Evolutionary conservation across 2,888 invertebrate species (phyloP).

Genomic region (Lacanobia oleracea): DNA sequence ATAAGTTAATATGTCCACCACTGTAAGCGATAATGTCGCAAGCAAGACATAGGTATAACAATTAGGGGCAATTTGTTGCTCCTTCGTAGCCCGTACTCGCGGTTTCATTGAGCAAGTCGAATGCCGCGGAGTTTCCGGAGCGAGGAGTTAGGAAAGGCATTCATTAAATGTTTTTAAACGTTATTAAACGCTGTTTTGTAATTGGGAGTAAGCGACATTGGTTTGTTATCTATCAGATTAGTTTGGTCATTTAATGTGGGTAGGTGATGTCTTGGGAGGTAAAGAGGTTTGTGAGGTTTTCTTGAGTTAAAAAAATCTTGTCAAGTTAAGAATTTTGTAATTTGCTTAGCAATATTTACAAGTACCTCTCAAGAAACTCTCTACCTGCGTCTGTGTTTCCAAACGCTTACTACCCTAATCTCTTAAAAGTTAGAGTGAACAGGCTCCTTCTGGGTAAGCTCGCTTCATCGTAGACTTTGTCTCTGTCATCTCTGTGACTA

Average conservation of each 20-base stretch:
- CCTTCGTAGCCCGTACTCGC: conserved; percentile 23
- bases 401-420: no score
- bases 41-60: conserved; percentile 59
- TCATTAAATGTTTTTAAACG: conserved; percentile 45
- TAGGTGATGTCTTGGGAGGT: no score
- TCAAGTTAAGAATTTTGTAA: no score
- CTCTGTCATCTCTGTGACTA: no score
- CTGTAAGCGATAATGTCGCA: conserved; percentile 54
- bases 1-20: conserved; percentile 45
- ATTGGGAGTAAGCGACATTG: conserved; percentile 9
- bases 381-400: no score
- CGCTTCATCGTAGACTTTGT: no score
- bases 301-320: no score
- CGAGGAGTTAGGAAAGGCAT: conserved; percentile 64
- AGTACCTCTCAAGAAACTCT: no score
- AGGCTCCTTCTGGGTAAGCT: no score
- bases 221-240: conserved; percentile 1
- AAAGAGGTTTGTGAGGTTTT: no score
- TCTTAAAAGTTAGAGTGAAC: no score
- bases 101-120: conserved; percentile 58
- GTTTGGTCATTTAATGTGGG: conserved; percentile 3
- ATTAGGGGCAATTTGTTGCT: conserved; percentile 58
- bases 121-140: conserved; percentile 67
- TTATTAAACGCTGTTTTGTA: conserved; percentile 28
- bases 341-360: no score